A percentile compares a stretch with the other conserved stretches of the same genome.
These are phyloP conservation scores for Phocides pigmalion DNA, from an alignment of 1,140 invertebrate species.

Conservation along the genomic window DNA sequence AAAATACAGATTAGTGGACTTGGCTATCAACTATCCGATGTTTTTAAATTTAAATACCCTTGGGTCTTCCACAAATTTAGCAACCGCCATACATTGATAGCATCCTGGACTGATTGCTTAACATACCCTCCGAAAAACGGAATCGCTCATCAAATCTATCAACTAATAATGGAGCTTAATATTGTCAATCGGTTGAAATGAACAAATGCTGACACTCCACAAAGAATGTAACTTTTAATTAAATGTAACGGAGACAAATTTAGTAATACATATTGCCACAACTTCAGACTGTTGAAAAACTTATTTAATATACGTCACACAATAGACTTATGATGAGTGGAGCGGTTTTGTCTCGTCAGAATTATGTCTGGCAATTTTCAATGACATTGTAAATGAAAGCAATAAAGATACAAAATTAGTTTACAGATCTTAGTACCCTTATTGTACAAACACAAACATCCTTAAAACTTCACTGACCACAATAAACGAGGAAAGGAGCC, in stretches of 20 bases:
- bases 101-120: no score
- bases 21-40: no score
- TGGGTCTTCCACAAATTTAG: no score
- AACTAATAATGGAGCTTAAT: no score
- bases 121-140: no score
- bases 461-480: neutral
- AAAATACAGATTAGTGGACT: no score
- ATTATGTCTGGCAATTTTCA: neutral
- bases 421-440: neutral
- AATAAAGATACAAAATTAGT: neutral
- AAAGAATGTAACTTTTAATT: no score
- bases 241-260: neutral
- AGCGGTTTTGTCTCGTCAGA: neutral
- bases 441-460: neutral
- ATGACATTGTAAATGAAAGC: neutral
- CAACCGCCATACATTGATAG: no score
- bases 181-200: no score
- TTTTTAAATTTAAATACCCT: no score
- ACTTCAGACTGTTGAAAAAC: neutral
- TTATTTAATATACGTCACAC: neutral
- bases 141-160: no score
- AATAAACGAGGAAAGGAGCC: slow-evolving; percentile 1
- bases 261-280: neutral
- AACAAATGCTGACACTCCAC: no score
- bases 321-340: neutral